phyloP scores from a whole-genome alignment of 2,113 vertebrate species.

The Litocranius walleri region DNA sequence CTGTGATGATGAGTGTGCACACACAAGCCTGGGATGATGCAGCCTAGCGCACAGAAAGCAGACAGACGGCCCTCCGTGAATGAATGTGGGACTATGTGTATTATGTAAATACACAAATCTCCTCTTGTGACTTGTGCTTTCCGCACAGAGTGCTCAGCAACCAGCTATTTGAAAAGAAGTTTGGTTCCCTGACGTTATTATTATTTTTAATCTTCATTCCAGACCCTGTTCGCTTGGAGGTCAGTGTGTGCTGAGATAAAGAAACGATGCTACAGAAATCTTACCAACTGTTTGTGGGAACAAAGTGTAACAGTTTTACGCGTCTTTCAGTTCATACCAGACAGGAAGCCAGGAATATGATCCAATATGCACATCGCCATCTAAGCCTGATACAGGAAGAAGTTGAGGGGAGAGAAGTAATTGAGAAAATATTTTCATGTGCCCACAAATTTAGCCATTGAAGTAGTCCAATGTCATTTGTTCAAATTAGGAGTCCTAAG shows the following conservation, averaged over 20 bases:
- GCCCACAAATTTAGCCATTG: background rate
- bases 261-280: background rate
- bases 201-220: background rate
- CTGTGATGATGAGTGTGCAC: background rate
- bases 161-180: background rate
- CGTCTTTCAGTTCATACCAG: background rate
- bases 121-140: background rate
- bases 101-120: background rate
- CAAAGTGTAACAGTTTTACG: background rate
- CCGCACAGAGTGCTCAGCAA: background rate
- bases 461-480: background rate
- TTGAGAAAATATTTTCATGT: background rate
- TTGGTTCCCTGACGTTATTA: background rate
- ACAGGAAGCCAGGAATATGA: background rate
- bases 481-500: background rate
- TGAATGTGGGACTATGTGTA: fast-evolving
- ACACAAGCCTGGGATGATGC: background rate
- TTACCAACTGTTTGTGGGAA: background rate
- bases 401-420: background rate
- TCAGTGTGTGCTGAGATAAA: background rate
- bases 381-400: background rate
- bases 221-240: background rate
- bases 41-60: background rate
- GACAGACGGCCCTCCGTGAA: background rate
- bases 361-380: background rate